Evolutionary conservation across 1,140 invertebrate genomes (phyloP).

Genomic region (Myzus persicae): DNA sequence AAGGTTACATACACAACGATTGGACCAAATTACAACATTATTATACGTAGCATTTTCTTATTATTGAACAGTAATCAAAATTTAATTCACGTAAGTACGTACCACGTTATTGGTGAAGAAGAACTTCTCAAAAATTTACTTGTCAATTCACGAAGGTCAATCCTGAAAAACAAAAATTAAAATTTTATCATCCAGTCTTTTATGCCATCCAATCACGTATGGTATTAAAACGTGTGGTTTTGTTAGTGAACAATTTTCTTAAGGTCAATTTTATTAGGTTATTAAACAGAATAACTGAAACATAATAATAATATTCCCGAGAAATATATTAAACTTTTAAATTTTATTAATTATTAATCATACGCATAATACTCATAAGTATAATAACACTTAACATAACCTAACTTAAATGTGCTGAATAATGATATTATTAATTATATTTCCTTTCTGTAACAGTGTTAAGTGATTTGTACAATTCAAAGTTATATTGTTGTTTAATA

Average conservation of each 20-base stretch:
- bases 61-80: not conserved
- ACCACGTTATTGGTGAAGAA: not conserved
- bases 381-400: no score
- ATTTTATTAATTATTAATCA: not conserved
- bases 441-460: not conserved
- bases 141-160: not conserved
- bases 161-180: slow-evolving; percentile 1
- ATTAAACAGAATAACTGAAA: no score
- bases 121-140: not conserved
- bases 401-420: not conserved
- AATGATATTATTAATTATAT: not conserved
- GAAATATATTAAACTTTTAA: not conserved
- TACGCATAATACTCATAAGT: not conserved
- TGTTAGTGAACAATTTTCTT: not conserved
- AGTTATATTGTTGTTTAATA: not conserved
- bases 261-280: not conserved
- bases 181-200: not conserved
- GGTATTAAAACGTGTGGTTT: not conserved
- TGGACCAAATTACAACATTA: not conserved
- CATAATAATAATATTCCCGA: not conserved
- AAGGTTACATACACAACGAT: not conserved
- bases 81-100: not conserved
- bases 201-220: not conserved
- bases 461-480: not conserved
- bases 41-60: not conserved